Evolutionary conservation across 2,113 vertebrate species (phyloP).

Genomic region (Anas platyrhynchos): DNA sequence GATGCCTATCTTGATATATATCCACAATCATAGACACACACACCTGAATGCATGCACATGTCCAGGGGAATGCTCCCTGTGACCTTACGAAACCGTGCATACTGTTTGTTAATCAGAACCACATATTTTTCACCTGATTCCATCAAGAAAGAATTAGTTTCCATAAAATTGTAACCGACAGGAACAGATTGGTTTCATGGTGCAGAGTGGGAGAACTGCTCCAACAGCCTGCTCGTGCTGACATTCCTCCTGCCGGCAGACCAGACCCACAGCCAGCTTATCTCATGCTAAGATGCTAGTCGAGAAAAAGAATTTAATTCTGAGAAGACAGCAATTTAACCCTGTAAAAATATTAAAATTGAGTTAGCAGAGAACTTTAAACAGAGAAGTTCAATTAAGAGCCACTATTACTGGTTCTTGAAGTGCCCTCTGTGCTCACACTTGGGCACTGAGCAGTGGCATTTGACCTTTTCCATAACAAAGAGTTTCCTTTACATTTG

Average conservation of each 20-base stretch:
- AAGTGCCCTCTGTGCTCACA: neutral
- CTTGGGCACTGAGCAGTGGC: neutral
- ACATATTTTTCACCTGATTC: conserved; percentile 48
- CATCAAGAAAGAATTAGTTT: conserved; percentile 43
- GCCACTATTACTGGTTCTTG: neutral
- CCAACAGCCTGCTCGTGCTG: neutral
- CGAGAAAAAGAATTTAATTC: neutral
- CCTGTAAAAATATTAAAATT: neutral
- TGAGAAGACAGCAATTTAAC: neutral
- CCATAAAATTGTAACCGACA: conserved; percentile 18
- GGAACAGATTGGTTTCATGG: conserved; percentile 49
- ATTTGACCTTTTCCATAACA: neutral
- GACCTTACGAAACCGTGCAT: neutral
- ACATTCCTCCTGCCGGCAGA: neutral
- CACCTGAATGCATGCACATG: neutral
- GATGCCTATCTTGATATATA: neutral
- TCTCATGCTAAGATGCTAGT: neutral
- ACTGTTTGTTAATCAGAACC: conserved; percentile 34
- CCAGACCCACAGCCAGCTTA: neutral
- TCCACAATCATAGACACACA: neutral
- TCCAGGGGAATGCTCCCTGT: neutral
- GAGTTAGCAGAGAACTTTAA: neutral
- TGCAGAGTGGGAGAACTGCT: neutral
- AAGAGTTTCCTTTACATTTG: neutral
- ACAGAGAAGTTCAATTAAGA: neutral